Evolutionary conservation across 2,113 vertebrate genomes (phyloP).

Genomic region (Rattus rattus): DNA sequence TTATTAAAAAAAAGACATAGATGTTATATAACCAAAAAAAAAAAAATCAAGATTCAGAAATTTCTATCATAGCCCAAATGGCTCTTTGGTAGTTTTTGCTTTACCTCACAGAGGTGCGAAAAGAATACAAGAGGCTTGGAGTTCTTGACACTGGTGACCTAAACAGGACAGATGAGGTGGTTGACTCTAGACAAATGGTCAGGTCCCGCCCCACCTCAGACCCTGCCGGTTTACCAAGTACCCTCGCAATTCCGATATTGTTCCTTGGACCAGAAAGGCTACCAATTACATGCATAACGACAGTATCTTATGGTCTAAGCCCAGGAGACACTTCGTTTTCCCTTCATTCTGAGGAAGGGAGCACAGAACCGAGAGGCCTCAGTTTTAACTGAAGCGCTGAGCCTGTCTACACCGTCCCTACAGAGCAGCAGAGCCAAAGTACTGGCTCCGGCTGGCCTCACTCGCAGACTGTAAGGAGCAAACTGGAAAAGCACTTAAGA

Average conservation of each 20-base stretch:
- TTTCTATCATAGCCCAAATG: not conserved
- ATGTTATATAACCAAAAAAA: not conserved
- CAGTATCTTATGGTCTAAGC: not conserved
- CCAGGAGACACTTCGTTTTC: not conserved
- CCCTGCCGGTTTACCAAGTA: not conserved
- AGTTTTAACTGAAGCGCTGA: not conserved
- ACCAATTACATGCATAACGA: not conserved
- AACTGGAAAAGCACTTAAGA: not conserved
- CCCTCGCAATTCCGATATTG: not conserved
- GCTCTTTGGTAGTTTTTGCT: not conserved
- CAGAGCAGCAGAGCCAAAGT: not conserved
- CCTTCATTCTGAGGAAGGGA: not conserved
- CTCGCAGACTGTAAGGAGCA: not conserved
- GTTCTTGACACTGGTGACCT: not conserved
- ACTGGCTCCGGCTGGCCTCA: not conserved
- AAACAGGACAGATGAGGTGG: not conserved
- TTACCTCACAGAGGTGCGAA: not conserved
- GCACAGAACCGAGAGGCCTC: not conserved
- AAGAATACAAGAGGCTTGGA: not conserved
- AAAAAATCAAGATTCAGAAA: not conserved
- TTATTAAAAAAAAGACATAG: not conserved
- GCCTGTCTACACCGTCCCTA: no score
- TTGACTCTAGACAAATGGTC: not conserved
- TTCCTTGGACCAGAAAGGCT: not conserved
- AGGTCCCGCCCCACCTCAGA: not conserved